phyloP scores from a whole-genome alignment of 2,888 invertebrate genomes.

The Cheilosia vernalis region DNA sequence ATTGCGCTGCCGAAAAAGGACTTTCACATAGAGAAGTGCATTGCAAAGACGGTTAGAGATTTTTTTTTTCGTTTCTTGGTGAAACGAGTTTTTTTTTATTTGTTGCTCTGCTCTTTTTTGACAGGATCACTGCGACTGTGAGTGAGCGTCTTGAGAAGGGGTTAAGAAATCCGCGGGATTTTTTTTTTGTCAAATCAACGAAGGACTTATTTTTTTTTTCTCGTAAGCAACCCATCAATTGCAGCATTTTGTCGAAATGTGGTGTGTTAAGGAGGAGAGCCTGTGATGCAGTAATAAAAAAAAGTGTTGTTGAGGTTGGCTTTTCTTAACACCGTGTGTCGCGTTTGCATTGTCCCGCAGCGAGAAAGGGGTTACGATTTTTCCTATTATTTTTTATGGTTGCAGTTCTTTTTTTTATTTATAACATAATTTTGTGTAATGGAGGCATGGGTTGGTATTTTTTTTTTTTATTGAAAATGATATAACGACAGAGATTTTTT shows the following conservation, averaged over 20 bases:
- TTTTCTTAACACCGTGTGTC: conserved; percentile 70
- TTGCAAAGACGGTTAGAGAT: conserved; percentile 62
- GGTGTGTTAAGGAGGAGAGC: conserved; percentile 63
- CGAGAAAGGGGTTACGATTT: conserved; percentile 42
- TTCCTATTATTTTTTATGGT: conserved; percentile 40
- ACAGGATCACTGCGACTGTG: conserved; percentile 55
- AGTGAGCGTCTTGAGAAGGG: conserved; percentile 46
- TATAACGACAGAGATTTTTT: conserved; percentile 63
- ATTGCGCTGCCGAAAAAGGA: conserved; percentile 24
- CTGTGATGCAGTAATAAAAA: conserved; percentile 30
- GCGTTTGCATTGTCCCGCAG: conserved; percentile 35
- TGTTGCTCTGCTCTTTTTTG: conserved; percentile 21
- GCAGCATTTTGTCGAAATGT: conserved; percentile 67
- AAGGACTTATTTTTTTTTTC: conserved; percentile 22
- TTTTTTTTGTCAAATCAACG: conserved; percentile 19
- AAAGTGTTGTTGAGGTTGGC: conserved; percentile 73
- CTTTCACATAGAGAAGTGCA: conserved; percentile 65
- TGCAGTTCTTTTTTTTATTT: conserved; percentile 66
- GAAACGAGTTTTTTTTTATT: conserved; percentile 54
- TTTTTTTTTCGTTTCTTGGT: conserved; percentile 48
- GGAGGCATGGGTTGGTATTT: conserved; percentile 44
- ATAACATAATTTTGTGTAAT: conserved; percentile 73
- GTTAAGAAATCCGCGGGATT: conserved; percentile 69
- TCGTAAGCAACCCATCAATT: conserved; percentile 46
- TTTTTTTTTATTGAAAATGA: conserved; percentile 55